Conservation (phyloP, 2,888 invertebrate species). For the Luffia ferchaultella region DNA sequence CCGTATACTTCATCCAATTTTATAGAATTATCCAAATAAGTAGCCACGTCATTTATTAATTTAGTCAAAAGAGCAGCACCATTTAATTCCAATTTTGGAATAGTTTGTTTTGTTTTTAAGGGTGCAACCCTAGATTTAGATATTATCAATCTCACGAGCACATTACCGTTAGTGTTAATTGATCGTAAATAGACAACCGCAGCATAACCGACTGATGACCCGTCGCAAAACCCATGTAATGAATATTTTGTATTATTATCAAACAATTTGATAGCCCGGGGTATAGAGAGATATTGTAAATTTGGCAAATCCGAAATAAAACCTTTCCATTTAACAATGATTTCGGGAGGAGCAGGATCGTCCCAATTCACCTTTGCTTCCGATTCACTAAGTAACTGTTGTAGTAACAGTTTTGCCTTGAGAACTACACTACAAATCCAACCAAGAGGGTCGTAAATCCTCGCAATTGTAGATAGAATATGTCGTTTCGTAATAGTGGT, state of each 20-base stretch:
- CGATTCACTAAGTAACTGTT: not conserved
- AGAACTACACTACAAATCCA: not conserved
- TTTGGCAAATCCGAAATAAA: too few species aligned
- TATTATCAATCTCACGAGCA: not conserved
- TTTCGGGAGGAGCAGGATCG: not conserved
- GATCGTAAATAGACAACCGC: not conserved
- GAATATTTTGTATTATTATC: too few species aligned
- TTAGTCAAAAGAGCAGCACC: not conserved
- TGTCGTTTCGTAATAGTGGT: not conserved
- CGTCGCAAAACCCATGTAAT: constrained; percentile 4
- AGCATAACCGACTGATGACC: not conserved
- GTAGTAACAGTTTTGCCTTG: not conserved
- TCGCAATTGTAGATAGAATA: not conserved
- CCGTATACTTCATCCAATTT: not conserved
- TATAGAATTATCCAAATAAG: not conserved
- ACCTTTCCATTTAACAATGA: too few species aligned
- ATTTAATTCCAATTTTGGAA: constrained; percentile 3
- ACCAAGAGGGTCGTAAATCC: constrained; percentile 1
- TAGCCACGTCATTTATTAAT: not conserved
- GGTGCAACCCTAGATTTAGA: constrained; percentile 2
- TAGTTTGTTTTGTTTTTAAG: not conserved
- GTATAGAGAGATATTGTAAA: too few species aligned
- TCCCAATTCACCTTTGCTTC: constrained; percentile 4
- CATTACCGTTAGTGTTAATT: not conserved
- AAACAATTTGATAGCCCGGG: too few species aligned